phyloP scores from a whole-genome alignment of 2,797 vertebrate genomes.

The Denticeps clupeoides region DNA sequence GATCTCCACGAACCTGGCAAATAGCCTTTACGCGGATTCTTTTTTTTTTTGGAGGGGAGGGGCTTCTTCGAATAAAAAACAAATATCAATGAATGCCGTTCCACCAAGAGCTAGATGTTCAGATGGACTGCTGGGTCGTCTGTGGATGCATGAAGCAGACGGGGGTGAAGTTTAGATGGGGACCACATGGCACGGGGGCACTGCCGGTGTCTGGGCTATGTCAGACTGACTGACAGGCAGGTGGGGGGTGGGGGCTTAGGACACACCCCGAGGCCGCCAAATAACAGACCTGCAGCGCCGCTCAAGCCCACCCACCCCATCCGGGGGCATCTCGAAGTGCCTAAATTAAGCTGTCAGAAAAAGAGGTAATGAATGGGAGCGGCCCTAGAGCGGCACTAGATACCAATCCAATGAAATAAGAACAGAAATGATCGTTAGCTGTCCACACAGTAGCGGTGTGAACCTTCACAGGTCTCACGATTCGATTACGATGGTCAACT shows the following conservation, averaged over 20 bases:
- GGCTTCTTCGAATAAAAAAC: too few relatives aligned
- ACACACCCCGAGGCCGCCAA: constrained; percentile 36
- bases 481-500: too few relatives aligned
- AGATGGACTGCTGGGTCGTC: background rate
- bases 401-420: too few relatives aligned
- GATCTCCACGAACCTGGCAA: constrained; percentile 29
- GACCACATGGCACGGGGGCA: constrained; percentile 25
- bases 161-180: constrained; percentile 14
- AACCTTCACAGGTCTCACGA: too few relatives aligned
- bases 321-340: constrained; percentile 35
- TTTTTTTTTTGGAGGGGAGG: too few relatives aligned
- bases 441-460: too few relatives aligned
- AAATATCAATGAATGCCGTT: too few relatives aligned
- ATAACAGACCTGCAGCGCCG: constrained; percentile 34
- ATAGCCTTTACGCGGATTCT: too few relatives aligned
- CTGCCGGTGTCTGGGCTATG: constrained; percentile 55
- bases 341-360: constrained; percentile 41
- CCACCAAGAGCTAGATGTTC: background rate
- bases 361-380: constrained; percentile 41
- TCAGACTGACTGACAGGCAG: constrained; percentile 53
- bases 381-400: too few relatives aligned
- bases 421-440: too few relatives aligned
- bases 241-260: constrained; percentile 19
- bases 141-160: background rate
- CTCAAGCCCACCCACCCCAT: constrained; percentile 22